Conservation (phyloP, 2,113 vertebrate species). For the Chelonoidis abingdonii region DNA sequence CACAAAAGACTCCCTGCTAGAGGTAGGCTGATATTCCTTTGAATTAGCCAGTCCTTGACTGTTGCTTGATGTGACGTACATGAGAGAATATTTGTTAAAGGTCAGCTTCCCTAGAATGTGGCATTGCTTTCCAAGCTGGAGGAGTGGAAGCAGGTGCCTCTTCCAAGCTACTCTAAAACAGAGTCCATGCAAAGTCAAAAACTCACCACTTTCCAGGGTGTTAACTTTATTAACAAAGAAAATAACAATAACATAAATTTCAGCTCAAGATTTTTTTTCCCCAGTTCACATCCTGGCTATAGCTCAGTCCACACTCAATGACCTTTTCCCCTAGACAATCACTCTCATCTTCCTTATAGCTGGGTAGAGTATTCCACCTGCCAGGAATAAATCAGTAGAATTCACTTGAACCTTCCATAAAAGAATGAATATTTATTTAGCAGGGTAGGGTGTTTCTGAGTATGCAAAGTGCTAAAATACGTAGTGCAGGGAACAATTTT, state of each 20-base stretch:
- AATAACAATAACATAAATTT: background rate
- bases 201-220: background rate
- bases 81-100: background rate
- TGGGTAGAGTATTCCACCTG: background rate
- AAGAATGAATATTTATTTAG: background rate
- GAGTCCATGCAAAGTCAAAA: background rate
- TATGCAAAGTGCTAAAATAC: background rate
- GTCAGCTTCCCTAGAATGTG: background rate
- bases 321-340: background rate
- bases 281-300: background rate
- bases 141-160: fast-evolving
- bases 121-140: background rate
- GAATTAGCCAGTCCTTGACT: background rate
- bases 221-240: background rate
- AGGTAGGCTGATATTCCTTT: background rate
- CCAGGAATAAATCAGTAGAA: background rate
- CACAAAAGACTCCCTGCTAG: background rate
- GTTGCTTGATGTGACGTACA: background rate
- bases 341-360: background rate
- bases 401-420: background rate
- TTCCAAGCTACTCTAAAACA: fast-evolving
- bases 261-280: background rate
- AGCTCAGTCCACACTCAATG: background rate
- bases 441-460: background rate
- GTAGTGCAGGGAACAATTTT: fast-evolving